phyloP scores from a whole-genome alignment of 2,888 invertebrate species.

The Cantharis nigra region DNA sequence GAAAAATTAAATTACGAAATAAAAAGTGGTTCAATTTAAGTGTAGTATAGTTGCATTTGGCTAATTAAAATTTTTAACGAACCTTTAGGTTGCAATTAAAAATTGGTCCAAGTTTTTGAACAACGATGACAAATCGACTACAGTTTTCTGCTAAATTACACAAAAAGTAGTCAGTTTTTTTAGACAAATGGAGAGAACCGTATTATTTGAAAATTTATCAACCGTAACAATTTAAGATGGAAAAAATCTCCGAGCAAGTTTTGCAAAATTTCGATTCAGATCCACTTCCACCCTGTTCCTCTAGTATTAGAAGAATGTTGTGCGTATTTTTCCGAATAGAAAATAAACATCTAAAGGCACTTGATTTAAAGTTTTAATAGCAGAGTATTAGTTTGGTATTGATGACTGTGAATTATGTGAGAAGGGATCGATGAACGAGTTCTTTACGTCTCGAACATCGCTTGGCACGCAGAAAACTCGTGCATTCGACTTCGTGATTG shows the following conservation, averaged over 20 bases:
- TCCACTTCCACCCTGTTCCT: background rate
- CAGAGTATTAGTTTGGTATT: conserved; percentile 18
- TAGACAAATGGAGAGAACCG: background rate
- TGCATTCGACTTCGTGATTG: conserved; percentile 34
- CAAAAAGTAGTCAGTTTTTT: background rate
- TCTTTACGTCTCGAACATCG: conserved; percentile 21
- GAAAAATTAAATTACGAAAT: background rate
- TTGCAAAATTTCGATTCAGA: background rate
- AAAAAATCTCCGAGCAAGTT: background rate
- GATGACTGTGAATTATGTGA: conserved; percentile 33
- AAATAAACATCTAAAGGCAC: background rate
- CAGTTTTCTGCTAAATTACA: background rate
- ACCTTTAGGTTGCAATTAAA: background rate
- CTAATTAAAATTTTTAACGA: background rate
- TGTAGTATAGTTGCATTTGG: background rate
- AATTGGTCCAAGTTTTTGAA: background rate
- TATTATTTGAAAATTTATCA: background rate
- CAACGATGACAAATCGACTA: background rate
- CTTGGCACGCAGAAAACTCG: conserved; percentile 35
- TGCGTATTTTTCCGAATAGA: background rate
- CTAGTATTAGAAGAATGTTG: background rate
- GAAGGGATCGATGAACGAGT: conserved; percentile 24
- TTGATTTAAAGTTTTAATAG: conserved; percentile 1
- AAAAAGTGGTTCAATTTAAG: background rate
- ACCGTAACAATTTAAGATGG: background rate